Evolutionary conservation across 2,797 vertebrate genomes (phyloP).

Genomic region (Leucoraja ocellata): DNA sequence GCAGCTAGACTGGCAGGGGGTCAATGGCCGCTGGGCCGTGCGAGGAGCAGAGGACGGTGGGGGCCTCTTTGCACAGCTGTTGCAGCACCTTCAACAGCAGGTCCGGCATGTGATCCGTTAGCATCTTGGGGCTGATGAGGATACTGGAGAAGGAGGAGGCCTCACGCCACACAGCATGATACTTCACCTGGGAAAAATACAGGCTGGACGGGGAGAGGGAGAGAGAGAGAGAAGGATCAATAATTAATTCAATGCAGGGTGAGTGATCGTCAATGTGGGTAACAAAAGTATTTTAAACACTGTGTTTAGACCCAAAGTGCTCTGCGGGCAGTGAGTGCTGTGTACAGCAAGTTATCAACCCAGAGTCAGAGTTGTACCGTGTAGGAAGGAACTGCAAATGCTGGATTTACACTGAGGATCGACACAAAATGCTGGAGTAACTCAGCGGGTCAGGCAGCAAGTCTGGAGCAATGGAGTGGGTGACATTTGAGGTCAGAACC

Average conservation of each 20-base stretch:
- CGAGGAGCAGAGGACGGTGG: conserved; percentile 65
- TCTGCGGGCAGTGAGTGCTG: no score
- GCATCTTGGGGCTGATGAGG: conserved; percentile 88
- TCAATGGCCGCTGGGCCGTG: conserved; percentile 41
- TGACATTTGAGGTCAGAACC: no score
- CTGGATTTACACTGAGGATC: no score
- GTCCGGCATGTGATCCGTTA: conserved; percentile 89
- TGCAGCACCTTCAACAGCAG: conserved; percentile 68
- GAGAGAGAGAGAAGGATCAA: not conserved
- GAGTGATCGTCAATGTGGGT: not conserved
- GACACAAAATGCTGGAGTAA: no score
- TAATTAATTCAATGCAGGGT: not conserved
- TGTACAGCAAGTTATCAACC: no score
- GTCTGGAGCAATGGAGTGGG: no score
- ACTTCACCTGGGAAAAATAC: conserved; percentile 72
- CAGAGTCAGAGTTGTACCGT: no score
- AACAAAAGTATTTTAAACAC: no score
- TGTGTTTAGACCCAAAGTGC: no score
- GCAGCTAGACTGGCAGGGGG: conserved; percentile 23
- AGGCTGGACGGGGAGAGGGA: conserved; percentile 54
- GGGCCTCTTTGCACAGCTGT: conserved; percentile 61
- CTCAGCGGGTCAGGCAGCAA: no score
- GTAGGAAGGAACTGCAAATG: no score
- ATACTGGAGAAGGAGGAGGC: conserved; percentile 74
- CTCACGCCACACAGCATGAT: conserved; percentile 70